These are phyloP conservation scores for Cuniculus paca DNA, from an alignment of 2,797 vertebrate genomes.

Conservation along the genomic window DNA sequence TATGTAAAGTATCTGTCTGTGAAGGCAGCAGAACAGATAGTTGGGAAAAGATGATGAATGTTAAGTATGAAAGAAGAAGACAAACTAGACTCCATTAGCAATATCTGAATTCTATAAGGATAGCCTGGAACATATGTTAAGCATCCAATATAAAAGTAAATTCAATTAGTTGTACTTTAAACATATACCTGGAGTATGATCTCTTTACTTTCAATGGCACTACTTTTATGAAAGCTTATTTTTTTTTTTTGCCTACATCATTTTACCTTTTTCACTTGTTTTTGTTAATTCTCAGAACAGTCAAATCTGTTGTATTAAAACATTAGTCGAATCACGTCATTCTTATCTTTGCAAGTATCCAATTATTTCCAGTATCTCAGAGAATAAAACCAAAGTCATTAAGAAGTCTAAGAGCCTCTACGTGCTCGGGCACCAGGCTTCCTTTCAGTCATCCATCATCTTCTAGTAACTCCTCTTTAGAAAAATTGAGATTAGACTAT, in stretches of 20 bases:
- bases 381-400: neutral
- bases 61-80: neutral
- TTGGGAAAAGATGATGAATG: neutral
- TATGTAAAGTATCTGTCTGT: neutral
- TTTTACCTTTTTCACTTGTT: neutral
- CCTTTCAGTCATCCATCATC: neutral
- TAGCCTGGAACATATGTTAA: neutral
- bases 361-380: neutral
- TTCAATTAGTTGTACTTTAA: neutral
- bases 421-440: too few relatives aligned
- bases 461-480: neutral
- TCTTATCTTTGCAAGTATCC: neutral
- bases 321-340: neutral
- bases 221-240: neutral
- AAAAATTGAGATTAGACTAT: neutral
- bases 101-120: neutral
- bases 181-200: neutral
- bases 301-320: neutral
- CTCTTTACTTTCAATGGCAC: neutral
- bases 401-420: neutral
- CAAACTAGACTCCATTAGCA: too few relatives aligned
- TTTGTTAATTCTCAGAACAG: neutral
- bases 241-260: neutral
- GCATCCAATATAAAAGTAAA: neutral
- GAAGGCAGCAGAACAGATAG: neutral